Evolutionary conservation across 2,113 vertebrate species (phyloP), one percentile per base, ranked within the genome.

Genomic region (Takifugu flavidus): DNA sequence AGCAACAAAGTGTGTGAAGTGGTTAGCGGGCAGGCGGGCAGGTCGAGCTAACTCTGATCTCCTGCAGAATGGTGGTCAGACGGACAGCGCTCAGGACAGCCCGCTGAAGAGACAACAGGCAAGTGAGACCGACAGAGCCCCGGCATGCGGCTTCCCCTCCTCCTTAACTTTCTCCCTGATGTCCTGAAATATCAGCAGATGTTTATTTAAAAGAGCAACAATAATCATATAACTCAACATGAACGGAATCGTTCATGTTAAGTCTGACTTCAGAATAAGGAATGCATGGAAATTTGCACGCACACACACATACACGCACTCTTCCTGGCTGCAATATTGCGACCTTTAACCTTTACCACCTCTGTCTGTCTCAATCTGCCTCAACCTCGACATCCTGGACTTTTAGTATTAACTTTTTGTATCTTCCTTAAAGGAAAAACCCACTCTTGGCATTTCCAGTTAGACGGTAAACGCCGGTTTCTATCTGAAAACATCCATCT

Each of bases 21-120:
- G 49, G 5, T 7, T 26, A 29, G 56, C 65, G 1, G 34, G 34
- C 6, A 11, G 56, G 73, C 73, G 82, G 71, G 79, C 76, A 70
- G 72, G 76, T 56, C 82, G 79, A 72, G 89, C 86, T 91, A 89
- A 90, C 86, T 89, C 65, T 89, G 80, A 77, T 91, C 84, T 91
- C 81, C 85, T 78, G 67, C 88, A 90, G 90, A 78, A 83, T 65
- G 90, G 82, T 20, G 79, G 78, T 82, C 91, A 83, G 87, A 74
- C 71, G 75, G 91, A 92, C 72, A 87, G 74, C 75, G 76, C 87
- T 78, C 90, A 89, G 85, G 90, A 92, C 72, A 78, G 77, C 84
- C 81, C 84, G 61, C 87, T 87, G 87, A 92, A 91, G 87, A 91
- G 87, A 84, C 88, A 82, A 78, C 91, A 92, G 90, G 91, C 85